These are phyloP conservation scores for Furcula furcula DNA, from an alignment of 2,888 invertebrate species.

Conservation along the genomic window DNA sequence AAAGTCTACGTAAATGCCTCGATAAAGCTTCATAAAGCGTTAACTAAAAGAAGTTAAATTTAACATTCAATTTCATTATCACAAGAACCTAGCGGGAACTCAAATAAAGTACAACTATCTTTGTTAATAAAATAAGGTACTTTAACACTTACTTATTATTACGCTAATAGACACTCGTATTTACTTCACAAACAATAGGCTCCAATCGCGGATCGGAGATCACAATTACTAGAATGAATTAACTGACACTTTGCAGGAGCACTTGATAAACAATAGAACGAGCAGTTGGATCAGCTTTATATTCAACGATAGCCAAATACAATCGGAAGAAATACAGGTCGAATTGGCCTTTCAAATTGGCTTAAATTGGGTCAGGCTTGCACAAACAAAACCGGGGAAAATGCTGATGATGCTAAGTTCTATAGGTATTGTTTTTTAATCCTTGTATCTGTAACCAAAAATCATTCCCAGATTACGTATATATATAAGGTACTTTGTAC, in stretches of 20 bases:
- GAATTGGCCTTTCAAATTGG: slow-evolving; percentile 71
- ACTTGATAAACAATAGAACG: slow-evolving; percentile 40
- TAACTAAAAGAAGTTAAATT: too few species aligned
- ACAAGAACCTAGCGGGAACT: too few species aligned
- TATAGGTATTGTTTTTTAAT: slow-evolving; percentile 46
- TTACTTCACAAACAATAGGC: slow-evolving; percentile 15
- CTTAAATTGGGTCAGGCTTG: slow-evolving; percentile 71
- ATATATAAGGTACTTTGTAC: too few species aligned
- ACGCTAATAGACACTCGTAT: slow-evolving; percentile 4
- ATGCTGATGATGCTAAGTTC: slow-evolving; percentile 50
- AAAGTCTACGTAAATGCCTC: too few species aligned
- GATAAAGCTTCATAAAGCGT: too few species aligned
- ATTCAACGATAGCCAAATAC: slow-evolving; percentile 61
- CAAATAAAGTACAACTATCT: too few species aligned
- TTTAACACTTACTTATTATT: too few species aligned
- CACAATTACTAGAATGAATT: slow-evolving; percentile 28
- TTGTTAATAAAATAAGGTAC: too few species aligned
- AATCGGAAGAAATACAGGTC: slow-evolving; percentile 70
- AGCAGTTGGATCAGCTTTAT: slow-evolving; percentile 59
- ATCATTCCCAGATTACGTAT: too few species aligned
- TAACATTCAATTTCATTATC: too few species aligned
- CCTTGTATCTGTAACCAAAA: too few species aligned
- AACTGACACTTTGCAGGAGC: slow-evolving; percentile 23
- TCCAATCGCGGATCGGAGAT: slow-evolving; percentile 10
- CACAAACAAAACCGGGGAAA: slow-evolving; percentile 65